These are phyloP conservation scores for Mizuhopecten yessoensis DNA, from an alignment of 1,140 invertebrate genomes.

Conservation along the genomic window DNA sequence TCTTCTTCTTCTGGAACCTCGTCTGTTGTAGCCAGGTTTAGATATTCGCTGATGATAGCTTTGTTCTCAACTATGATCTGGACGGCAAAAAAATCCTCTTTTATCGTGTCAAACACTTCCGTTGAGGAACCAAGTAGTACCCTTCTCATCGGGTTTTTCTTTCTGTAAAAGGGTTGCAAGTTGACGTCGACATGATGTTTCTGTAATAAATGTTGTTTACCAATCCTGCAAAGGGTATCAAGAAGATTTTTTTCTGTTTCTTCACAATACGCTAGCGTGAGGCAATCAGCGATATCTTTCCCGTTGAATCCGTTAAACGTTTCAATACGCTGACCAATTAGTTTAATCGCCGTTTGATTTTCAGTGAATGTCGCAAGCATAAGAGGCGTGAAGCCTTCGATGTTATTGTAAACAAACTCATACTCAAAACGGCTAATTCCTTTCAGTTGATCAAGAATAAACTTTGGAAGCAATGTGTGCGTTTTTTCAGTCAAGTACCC, in stretches of 20 bases:
- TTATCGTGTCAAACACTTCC: background rate
- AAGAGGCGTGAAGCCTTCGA: background rate
- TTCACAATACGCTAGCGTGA: background rate
- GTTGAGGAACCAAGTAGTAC: background rate
- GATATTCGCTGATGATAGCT: background rate
- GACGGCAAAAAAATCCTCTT: background rate
- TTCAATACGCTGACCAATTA: background rate
- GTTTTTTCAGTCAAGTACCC: background rate
- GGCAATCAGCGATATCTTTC: background rate
- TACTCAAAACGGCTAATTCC: background rate
- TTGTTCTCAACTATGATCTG: background rate
- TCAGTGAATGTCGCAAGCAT: background rate
- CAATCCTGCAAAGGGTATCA: background rate
- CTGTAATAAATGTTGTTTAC: background rate
- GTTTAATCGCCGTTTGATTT: background rate
- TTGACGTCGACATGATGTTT: background rate
- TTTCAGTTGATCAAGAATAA: background rate
- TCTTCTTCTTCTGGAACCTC: background rate
- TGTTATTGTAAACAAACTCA: background rate
- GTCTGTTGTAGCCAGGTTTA: background rate
- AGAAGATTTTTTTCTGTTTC: background rate
- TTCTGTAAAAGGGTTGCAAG: background rate
- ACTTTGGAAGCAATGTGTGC: background rate
- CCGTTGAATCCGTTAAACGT: background rate
- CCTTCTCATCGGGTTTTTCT: background rate